These are phyloP conservation scores for Euphydryas editha DNA, from an alignment of 2,888 invertebrate genomes.

Conservation along the genomic window DNA sequence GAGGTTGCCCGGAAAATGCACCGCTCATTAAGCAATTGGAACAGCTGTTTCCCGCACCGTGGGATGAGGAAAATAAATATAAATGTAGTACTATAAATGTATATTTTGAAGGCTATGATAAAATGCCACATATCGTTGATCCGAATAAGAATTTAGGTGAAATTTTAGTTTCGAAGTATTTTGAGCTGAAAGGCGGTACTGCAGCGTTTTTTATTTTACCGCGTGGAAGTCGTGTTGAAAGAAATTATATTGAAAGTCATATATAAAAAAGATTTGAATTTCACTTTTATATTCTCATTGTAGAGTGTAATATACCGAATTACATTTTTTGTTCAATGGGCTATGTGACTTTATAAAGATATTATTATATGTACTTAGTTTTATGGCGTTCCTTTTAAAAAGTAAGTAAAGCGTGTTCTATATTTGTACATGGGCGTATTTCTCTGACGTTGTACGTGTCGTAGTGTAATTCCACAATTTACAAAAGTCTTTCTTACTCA, in stretches of 20 bases:
- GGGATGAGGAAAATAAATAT: slow-evolving; percentile 89
- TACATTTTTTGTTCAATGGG: background rate
- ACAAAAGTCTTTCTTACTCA: too few species aligned
- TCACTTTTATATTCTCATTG: background rate
- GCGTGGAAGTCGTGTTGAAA: slow-evolving; percentile 82
- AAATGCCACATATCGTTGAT: slow-evolving; percentile 84
- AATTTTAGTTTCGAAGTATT: slow-evolving; percentile 84
- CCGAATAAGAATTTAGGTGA: slow-evolving; percentile 82
- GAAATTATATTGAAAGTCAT: slow-evolving; percentile 82
- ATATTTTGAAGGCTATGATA: slow-evolving; percentile 88
- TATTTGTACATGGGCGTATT: too few species aligned
- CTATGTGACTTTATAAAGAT: background rate
- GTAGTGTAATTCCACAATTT: too few species aligned
- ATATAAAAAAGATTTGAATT: slow-evolving; percentile 45
- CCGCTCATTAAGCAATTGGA: slow-evolving; percentile 75
- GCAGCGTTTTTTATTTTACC: slow-evolving; percentile 86
- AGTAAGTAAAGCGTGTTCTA: too few species aligned
- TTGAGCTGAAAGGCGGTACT: slow-evolving; percentile 85
- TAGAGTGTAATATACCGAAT: background rate
- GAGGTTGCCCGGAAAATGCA: slow-evolving; percentile 89
- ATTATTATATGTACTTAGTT: background rate
- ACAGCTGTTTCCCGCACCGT: slow-evolving; percentile 87
- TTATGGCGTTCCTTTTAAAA: background rate
- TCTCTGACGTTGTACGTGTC: too few species aligned
- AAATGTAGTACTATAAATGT: slow-evolving; percentile 84